These are phyloP conservation scores for Torymus aiolomorphi DNA, from an alignment of 2,888 invertebrate genomes.

Conservation along the genomic window DNA sequence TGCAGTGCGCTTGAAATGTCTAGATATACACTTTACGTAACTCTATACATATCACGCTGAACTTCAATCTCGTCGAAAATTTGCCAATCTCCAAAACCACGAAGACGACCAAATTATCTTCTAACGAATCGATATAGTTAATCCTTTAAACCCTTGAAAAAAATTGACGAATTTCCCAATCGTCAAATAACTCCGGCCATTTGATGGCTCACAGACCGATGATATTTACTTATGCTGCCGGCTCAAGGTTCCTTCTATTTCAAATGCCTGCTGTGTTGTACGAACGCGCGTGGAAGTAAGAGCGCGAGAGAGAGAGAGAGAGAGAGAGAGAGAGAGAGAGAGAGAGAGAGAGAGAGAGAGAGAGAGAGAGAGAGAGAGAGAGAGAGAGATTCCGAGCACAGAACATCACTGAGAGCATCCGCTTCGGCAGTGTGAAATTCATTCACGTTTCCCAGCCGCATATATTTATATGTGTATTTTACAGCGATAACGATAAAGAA, in stretches of 20 bases:
- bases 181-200: not conserved
- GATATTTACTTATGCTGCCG: not conserved
- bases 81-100: too few relatives aligned
- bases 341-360: too few relatives aligned
- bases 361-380: too few relatives aligned
- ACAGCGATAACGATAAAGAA: constrained; percentile 47
- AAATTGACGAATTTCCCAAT: not conserved
- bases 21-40: too few relatives aligned
- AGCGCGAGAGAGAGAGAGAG: too few relatives aligned
- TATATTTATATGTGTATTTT: not conserved
- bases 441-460: constrained; percentile 9
- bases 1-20: too few relatives aligned
- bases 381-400: too few relatives aligned
- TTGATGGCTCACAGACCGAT: constrained; percentile 4
- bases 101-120: too few relatives aligned
- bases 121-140: not conserved
- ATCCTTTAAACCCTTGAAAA: not conserved
- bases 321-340: too few relatives aligned
- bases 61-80: too few relatives aligned
- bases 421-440: constrained; percentile 27
- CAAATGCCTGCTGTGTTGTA: not conserved
- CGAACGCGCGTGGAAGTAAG: too few relatives aligned
- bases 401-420: not conserved
- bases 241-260: constrained; percentile 25
- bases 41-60: too few relatives aligned